A percentile compares a stretch with the other conserved stretches of the same genome.
Conservation (phyloP, 2,888 invertebrate species). For the Aporophyla nigra region DNA sequence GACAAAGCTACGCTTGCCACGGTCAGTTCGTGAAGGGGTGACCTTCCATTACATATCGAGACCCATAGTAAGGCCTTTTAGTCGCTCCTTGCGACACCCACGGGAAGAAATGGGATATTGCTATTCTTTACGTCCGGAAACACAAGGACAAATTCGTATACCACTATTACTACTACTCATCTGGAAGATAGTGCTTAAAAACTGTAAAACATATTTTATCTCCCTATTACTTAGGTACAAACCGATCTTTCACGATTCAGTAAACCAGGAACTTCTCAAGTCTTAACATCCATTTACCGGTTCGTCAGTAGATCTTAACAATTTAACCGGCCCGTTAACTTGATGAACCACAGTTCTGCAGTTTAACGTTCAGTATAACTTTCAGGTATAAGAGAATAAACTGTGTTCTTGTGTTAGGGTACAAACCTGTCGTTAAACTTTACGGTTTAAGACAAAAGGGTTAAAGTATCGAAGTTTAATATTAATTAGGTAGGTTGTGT, state of each 20-base stretch:
- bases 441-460: slow-evolving; percentile 15
- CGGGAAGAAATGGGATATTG: too few species aligned
- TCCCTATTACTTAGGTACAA: not conserved
- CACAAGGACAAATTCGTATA: too few species aligned
- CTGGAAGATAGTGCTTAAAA: too few species aligned
- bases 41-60: too few species aligned
- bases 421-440: slow-evolving; percentile 27
- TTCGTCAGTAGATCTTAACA: slow-evolving; percentile 30
- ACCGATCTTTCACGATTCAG: not conserved
- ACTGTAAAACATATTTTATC: not conserved
- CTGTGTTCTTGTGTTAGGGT: slow-evolving; percentile 15
- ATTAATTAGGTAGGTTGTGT: slow-evolving; percentile 37
- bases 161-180: too few species aligned
- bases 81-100: too few species aligned
- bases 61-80: too few species aligned
- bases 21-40: too few species aligned
- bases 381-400: slow-evolving; percentile 40
- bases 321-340: slow-evolving; percentile 42
- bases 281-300: slow-evolving; percentile 7
- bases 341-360: slow-evolving; percentile 36
- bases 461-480: slow-evolving; percentile 17
- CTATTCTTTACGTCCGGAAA: too few species aligned
- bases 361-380: slow-evolving; percentile 33
- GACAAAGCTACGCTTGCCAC: too few species aligned
- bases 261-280: slow-evolving; percentile 2